Conservation (phyloP, 2,888 invertebrate species). For the Rhyacophila evoluta region DNA sequence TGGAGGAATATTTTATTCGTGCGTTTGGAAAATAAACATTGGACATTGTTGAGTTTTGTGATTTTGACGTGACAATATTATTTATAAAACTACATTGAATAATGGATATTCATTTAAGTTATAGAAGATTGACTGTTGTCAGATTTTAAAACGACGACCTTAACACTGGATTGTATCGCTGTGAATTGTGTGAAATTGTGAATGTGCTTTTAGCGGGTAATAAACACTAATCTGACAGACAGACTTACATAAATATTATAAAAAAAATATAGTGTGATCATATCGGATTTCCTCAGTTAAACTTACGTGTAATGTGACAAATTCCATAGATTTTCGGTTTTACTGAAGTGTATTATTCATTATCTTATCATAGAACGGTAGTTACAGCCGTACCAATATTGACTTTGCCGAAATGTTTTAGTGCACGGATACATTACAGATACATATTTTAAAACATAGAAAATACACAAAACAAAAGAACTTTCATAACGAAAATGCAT, state of each 20-base stretch:
- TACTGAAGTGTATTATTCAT: conserved; percentile 15
- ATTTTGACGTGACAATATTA: not conserved
- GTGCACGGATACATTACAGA: conserved; percentile 23
- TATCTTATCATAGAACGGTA: conserved; percentile 39
- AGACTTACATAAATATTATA: not conserved
- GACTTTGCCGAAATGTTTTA: conserved; percentile 55
- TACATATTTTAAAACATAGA: not conserved
- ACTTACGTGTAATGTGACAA: not conserved
- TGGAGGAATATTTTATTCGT: not conserved
- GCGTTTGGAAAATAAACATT: not conserved
- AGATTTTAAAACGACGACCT: not conserved
- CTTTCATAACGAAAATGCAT: not conserved
- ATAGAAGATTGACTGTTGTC: not conserved
- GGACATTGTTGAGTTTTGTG: conserved; percentile 19
- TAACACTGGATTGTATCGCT: not conserved
- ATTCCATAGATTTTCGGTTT: not conserved
- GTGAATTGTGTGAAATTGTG: not conserved
- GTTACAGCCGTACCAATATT: conserved; percentile 44
- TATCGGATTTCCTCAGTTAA: not conserved
- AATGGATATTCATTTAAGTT: not conserved
- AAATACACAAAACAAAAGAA: not conserved
- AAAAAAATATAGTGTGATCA: not conserved
- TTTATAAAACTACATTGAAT: not conserved
- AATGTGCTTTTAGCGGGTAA: not conserved
- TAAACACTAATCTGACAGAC: not conserved